Evolutionary conservation across 2,113 vertebrate genomes (phyloP), one percentile per base, ranked within the genome.

Genomic region (Melanerpes aurifrons): DNA sequence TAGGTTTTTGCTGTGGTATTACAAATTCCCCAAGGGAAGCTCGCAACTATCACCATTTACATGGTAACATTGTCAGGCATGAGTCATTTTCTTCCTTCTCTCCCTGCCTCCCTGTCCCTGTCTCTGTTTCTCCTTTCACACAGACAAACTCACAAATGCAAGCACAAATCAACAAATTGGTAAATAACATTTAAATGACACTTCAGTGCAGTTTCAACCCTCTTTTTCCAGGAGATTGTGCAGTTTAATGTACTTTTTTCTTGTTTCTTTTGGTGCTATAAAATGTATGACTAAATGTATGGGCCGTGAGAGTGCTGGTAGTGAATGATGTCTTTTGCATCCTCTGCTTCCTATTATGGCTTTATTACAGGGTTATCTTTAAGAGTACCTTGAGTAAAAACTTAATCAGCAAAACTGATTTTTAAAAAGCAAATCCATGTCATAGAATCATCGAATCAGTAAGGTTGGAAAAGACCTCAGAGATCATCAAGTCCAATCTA

Each of bases 1-100:
- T 86, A 25, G 85, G 50, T 80, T 92, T 94, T 89, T 92, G 94
- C 95, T 90, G 87, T 62, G 80, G 90, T 64, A 86, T 83, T 92
- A 50, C 80, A 72, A 66, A 91, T 90, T 88, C 59, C 96, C 93
- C 80, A n/a, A 81, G 94, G 93, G 94, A 95, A 93, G 47, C 87
- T 80, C 56, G 58, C 62, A 88, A 1, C 93, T 92, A 81, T 82
- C 89, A 90, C 87, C 93, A 90, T 93, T 92, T 95, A 87, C 86
- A 82, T 75, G 90, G 80, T 90, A 86, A 93, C 73, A 5, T 82
- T 62, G 92, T 88, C 86, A 95, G 76, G 90, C 91, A 92, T 91
- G 93, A 92, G 82, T 95, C 80, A 95, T 88, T 91, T 95, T 94
- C 91, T 94, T 92, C 56, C 76, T 59, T 61, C 45, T 73, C 54